Evolutionary conservation across 1,140 invertebrate species (phyloP), one percentile per base, ranked within the genome.

Genomic region (Kradibia gibbosae): DNA sequence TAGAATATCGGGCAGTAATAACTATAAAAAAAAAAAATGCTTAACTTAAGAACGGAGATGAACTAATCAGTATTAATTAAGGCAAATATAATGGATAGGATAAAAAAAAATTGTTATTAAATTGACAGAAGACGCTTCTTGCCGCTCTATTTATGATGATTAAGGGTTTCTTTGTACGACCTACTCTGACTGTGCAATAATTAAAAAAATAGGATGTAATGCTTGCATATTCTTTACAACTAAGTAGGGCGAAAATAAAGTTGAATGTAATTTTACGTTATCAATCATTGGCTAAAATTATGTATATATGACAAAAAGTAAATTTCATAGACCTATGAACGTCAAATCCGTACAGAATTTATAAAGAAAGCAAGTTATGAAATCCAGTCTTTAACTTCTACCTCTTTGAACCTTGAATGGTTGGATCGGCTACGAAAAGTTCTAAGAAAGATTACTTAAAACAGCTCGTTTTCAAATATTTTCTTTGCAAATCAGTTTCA

Each of bases 401-500:
- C 48, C 17, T 0, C 15, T 67, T 67, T 39, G 34, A 67, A 5
- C n/a, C 20, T 22, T 39, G 34, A 67, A 22, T 39, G 62, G 20
- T 39, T 20, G 34, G 34, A 67, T 67, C 17, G n/a, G 20, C 62
- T 20, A 39, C 25, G 34, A 48, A 11, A 48, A 48, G n/a, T 71
- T 71, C 15, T 36, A 8, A n/a, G 13, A 48, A 48, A 48, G 42
- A 71, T 71, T 48, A 71, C 10, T 71, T 71, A 71, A 71, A 48
- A 48, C 70, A 25, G 67, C 0, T 28, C 22, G n/a, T 28, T 22
- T 25, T 45, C 39, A 71, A 71, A 71, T 71, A 71, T 71, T 71
- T 71, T 48, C 70, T 17, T 71, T 71, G 42, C n/a, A 48, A 71
- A 71, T 71, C 42, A 25, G 39, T 71, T 48, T 71, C 13, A 22